Base-by-base conservation (phyloP, 2,113 vertebrate species). In the Sterna hirundo region DNA sequence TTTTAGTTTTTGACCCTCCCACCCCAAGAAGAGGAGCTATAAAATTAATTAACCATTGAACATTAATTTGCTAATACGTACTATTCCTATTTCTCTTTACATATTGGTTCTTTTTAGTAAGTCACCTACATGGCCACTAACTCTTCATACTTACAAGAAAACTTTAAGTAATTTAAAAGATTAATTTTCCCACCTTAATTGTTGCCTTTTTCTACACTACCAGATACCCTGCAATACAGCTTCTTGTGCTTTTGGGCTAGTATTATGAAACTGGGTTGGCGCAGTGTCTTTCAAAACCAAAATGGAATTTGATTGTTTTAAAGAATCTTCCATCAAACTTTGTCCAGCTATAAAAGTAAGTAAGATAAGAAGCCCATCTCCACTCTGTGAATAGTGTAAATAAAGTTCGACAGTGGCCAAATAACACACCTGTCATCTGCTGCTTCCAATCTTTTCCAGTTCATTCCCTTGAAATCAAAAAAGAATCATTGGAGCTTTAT, bases 371-470 rank as follows among this genome's bases (percentile, higher is more conserved):
- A 91, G 29, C 38, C 62, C 60, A 71, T 42, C 54, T 70, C 62
- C 42, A 65, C 47, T 77, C 79, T 91, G 20, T 38, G n/a, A 23
- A 13, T 70, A 68, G 85, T 25, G 26, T 69, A 51, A 87, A 74
- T 57, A 86, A 51, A 82, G 66, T 61, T 62, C 88, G 62, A 51
- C 74, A 84, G 80, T 51, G n/a, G 54, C 38, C 47, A 96, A 49
- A 65, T 69, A 65, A 57, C 12, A 86, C 86, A 65, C 27, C 44
- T 79, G 40, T 88, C 88, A 94, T 79, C 75, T 93, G 88, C 60
- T 91, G 57, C 88, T 71, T 95, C 68, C 15, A 83, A 46, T 87
- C 34, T 93, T 95, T 91, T 95, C 94, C 93, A 91, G 58, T 89
- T 92, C 78, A 68, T 34, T 80, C 92, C 51, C 71, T 95, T 88